A percentile compares a stretch with the other conserved stretches of the same genome.
These are phyloP conservation scores for Odontophorus gujanensis DNA, from an alignment of 2,113 vertebrate genomes.

Conservation along the genomic window DNA sequence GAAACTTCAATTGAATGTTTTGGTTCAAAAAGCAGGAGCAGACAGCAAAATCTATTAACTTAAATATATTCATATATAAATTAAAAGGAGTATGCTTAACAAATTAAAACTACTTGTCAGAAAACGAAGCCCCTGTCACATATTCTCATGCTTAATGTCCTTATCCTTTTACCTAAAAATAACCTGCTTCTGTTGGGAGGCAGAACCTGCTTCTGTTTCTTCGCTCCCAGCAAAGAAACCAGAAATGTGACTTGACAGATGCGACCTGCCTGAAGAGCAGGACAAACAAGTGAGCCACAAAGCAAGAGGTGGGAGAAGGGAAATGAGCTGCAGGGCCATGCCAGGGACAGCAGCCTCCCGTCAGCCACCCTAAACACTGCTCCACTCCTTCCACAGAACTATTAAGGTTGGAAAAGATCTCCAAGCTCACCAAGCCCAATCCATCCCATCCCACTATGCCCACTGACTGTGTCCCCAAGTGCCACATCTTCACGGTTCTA, in stretches of 20 bases:
- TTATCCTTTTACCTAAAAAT: constrained; percentile 12
- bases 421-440: too few relatives aligned
- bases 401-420: too few relatives aligned
- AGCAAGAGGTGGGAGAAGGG: background rate
- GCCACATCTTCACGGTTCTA: too few relatives aligned
- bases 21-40: background rate
- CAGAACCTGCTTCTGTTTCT: background rate
- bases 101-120: background rate
- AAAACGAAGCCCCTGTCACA: constrained; percentile 6
- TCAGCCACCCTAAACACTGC: background rate
- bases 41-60: background rate
- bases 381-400: background rate
- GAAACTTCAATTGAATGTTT: background rate
- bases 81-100: too few relatives aligned
- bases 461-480: too few relatives aligned
- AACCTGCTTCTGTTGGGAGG: background rate
- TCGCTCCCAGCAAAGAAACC: background rate
- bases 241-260: background rate
- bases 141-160: background rate
- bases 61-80: too few relatives aligned
- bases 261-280: fast-evolving
- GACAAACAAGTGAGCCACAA: background rate
- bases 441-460: too few relatives aligned
- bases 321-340: background rate
- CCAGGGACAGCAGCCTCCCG: background rate